A percentile compares a stretch with the other conserved stretches of the same genome.
Evolutionary conservation across 1,140 invertebrate genomes (phyloP).

Genomic region (Ditylenchus dipsaci): DNA sequence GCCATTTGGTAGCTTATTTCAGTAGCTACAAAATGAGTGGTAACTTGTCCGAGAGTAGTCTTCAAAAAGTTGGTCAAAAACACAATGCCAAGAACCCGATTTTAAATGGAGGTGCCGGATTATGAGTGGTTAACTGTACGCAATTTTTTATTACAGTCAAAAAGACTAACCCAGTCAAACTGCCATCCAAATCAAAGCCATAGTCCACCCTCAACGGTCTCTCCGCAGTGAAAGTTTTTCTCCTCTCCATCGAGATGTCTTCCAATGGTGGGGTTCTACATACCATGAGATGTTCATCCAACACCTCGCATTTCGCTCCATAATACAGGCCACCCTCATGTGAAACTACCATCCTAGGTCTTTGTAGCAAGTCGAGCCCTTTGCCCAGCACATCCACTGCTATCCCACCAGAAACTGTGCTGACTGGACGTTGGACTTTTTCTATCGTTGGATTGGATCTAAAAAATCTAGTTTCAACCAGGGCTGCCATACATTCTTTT

Average conservation of each 20-base stretch:
- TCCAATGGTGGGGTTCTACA: constrained; percentile 47
- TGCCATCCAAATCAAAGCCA: constrained; percentile 50
- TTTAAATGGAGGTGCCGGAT: not conserved
- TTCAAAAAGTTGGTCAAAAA: no score
- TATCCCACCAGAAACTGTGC: constrained; percentile 47
- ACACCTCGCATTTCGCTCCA: constrained; percentile 36
- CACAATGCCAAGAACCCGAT: no score
- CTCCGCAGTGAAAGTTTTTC: constrained; percentile 19
- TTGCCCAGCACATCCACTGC: constrained; percentile 36
- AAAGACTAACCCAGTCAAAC: constrained; percentile 29
- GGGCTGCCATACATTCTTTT: no score
- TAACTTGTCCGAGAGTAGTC: no score
- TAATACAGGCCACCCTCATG: constrained; percentile 37
- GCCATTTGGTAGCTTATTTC: no score
- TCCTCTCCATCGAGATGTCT: constrained; percentile 32
- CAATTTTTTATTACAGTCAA: not conserved
- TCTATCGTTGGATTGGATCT: constrained; percentile 47
- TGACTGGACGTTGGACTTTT: constrained; percentile 25
- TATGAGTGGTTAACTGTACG: no score
- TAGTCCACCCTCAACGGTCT: constrained; percentile 41
- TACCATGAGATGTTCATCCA: constrained; percentile 44
- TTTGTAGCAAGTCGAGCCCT: constrained; percentile 41
- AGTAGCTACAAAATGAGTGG: no score
- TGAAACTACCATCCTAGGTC: constrained; percentile 43
- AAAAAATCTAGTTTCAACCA: constrained; percentile 18